Evolutionary conservation across 2,113 vertebrate species (phyloP), one percentile per base, ranked within the genome.

Genomic region (Okapia johnstoni): DNA sequence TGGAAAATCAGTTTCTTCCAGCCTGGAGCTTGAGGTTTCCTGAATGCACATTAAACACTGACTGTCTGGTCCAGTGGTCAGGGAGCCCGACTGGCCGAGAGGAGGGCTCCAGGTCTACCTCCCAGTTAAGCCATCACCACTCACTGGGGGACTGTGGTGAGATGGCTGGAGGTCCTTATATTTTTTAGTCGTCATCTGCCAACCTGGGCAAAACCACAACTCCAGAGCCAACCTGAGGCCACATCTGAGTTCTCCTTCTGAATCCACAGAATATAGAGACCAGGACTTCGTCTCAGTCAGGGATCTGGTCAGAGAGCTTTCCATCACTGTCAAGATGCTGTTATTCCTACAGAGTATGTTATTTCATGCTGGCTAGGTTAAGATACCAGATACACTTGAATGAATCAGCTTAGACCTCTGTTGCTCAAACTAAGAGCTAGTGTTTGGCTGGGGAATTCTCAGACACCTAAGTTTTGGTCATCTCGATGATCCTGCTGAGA

Each of bases 31-130:
- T 52, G 19, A 96, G 97, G 96, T 97, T 98, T 96, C 87, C 97
- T 94, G 93, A 94, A 63, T 83, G 46, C 66, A 92, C 7, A 8
- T 88, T 98, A 92, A 92, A 60, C 60, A 73, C 52, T 1, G 91
- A 83, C 95, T 94, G 88, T 98, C 96, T 95, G 97, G 97, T 97
- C 96, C 90, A 90, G 97, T 97, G 97, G 97, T 93, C 70, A 90
- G 94, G 36, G 96, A 94, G 93, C 63, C 4, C 7, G 10, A 14
- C 36, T 88, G 77, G 55, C 93, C 6, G 0, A 1, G 15, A 17
- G 90, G 60, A 95, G 40, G 6, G 0, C 33, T 54, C 6, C 50
- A 36, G 10, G 7, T 58, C 73, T n/a, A 1, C 0, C 60, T 8
- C 5, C 50, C 1, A 15, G 55, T 30, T 1, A 9, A 58, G 90